phyloP scores from a whole-genome alignment of 2,113 vertebrate species.

The Sebastes fasciatus region DNA sequence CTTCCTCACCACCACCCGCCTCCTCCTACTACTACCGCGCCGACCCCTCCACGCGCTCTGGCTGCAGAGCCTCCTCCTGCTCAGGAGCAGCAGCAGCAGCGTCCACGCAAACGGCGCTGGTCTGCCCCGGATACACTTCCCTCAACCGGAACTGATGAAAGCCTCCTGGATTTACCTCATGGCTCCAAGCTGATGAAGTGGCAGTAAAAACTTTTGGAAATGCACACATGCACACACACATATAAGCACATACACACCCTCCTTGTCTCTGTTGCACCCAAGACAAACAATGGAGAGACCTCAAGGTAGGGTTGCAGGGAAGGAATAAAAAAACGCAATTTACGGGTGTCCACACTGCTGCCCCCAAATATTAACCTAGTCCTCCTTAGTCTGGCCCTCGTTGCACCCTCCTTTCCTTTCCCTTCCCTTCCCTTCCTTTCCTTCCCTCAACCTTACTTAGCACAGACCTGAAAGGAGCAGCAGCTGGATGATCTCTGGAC shows the following conservation, averaged over 20 bases:
- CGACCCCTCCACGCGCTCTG: slow-evolving; percentile 26
- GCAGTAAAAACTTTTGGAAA: slow-evolving; percentile 79
- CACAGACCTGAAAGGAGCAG: slow-evolving; percentile 63
- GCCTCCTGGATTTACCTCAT: slow-evolving; percentile 84
- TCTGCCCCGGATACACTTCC: slow-evolving; percentile 82
- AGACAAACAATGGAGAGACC: slow-evolving; percentile 78
- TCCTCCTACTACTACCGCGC: slow-evolving; percentile 11
- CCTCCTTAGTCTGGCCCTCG: slow-evolving; percentile 28
- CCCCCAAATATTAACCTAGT: slow-evolving; percentile 53
- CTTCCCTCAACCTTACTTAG: slow-evolving; percentile 45
- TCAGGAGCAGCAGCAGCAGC: slow-evolving; percentile 54
- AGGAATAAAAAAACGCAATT: slow-evolving; percentile 66
- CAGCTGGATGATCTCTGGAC: slow-evolving; percentile 62
- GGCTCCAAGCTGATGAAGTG: slow-evolving; percentile 83
- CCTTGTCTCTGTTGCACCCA: slow-evolving; percentile 79
- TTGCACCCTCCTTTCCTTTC: slow-evolving; percentile 22
- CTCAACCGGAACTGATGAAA: slow-evolving; percentile 65
- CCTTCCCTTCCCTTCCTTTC: neutral
- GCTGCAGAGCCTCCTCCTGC: slow-evolving; percentile 32
- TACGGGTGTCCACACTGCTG: slow-evolving; percentile 70
- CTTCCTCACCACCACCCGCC: slow-evolving; percentile 54
- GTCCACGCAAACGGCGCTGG: slow-evolving; percentile 83
- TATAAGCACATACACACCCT: slow-evolving; percentile 76
- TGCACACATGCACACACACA: slow-evolving; percentile 58
- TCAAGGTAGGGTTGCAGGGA: slow-evolving; percentile 82